These are phyloP conservation scores for Falcunculus frontatus DNA, from an alignment of 2,113 vertebrate species.

Conservation along the genomic window DNA sequence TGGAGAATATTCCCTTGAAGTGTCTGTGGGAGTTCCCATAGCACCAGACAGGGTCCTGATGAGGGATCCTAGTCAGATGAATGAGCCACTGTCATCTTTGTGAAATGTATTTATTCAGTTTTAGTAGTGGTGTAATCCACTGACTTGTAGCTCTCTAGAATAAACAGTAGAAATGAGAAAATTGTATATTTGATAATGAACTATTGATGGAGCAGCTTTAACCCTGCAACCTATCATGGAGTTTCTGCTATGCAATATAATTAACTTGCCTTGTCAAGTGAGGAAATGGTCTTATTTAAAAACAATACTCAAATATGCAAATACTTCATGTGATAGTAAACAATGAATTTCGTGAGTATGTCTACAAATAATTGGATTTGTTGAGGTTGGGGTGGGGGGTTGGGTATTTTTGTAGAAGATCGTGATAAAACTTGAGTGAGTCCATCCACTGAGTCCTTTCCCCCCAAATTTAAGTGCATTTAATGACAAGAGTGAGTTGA, in stretches of 20 bases:
- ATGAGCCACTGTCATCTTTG: neutral
- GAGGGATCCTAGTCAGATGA: neutral
- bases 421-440: neutral
- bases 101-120: neutral
- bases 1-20: neutral
- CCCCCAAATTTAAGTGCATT: neutral
- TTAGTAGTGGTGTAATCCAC: neutral
- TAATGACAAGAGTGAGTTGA: neutral
- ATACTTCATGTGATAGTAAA: neutral
- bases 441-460: rapidly evolving
- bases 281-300: neutral
- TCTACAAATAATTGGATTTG: neutral
- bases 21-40: neutral
- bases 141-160: neutral
- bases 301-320: neutral
- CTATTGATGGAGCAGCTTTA: conserved; percentile 14
- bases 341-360: neutral
- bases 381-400: rapidly evolving
- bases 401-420: neutral
- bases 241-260: neutral
- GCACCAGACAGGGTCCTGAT: neutral
- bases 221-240: neutral
- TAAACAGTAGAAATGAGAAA: conserved; percentile 11
- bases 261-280: conserved; percentile 13
- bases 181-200: neutral